A percentile compares a stretch with the other conserved stretches of the same genome.
Conservation (phyloP, 2,888 invertebrate species). For the Drosophila picticornis region DNA sequence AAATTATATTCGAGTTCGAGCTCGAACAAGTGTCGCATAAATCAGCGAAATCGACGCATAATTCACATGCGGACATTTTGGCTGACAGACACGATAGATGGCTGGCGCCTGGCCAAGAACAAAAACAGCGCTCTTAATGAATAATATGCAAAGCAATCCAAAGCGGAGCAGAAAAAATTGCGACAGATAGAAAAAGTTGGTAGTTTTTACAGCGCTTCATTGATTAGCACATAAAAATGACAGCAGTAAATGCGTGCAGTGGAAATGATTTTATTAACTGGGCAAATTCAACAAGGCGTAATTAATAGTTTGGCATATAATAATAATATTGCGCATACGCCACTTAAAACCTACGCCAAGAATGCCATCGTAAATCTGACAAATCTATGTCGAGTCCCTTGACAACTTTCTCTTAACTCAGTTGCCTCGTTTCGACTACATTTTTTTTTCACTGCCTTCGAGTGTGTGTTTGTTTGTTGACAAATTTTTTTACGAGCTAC, state of each 20-base stretch:
- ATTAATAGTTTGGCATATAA: constrained; percentile 66
- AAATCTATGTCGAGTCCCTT: constrained; percentile 35
- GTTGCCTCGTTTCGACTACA: constrained; percentile 3
- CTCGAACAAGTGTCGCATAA: constrained; percentile 57
- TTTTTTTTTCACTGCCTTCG: background rate
- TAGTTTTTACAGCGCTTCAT: constrained; percentile 31
- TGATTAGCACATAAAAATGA: constrained; percentile 62
- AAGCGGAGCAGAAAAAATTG: background rate
- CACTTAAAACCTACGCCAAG: constrained; percentile 61
- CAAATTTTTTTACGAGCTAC: constrained; percentile 69
- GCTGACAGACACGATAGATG: constrained; percentile 30
- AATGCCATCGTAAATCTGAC: constrained; percentile 35
- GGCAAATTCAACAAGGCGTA: constrained; percentile 60
- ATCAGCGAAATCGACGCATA: constrained; percentile 50
- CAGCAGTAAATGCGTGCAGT: constrained; percentile 9
- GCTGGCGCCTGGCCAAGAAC: constrained; percentile 46
- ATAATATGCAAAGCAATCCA: constrained; percentile 34
- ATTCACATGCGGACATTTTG: constrained; percentile 38
- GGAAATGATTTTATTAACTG: constrained; percentile 62
- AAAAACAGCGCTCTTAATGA: constrained; percentile 20
- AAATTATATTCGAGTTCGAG: background rate
- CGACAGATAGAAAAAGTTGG: constrained; percentile 6
- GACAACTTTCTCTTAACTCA: constrained; percentile 8
- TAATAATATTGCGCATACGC: constrained; percentile 64
- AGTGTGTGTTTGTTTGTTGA: constrained; percentile 45